Base-by-base conservation (phyloP, 2,113 vertebrate genomes). In the Oryzias javanicus region DNA sequence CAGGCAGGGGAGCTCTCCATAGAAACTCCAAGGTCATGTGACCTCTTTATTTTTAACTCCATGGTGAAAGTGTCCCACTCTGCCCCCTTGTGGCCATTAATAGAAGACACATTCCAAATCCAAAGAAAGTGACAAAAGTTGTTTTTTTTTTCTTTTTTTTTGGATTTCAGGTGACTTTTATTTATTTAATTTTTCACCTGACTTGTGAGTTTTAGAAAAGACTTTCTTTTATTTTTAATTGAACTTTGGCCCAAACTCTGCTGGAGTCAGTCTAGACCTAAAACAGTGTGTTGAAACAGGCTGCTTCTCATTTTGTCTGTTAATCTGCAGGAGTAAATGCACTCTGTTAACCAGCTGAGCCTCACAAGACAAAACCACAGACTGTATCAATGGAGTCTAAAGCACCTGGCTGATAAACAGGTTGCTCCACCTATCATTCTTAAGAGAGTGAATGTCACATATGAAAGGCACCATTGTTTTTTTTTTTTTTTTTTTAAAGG, bases 71-170 rank as follows among this genome's bases (percentile, higher is more conserved):
- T 47, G 67, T 64, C 17, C 50, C 63, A 22, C 35, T 16, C 0
- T 35, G 65, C 70, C 78, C 69, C 35, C 83, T 79, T n/a, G 60
- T 81, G 83, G 72, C 40, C 29, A 18, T 12, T 0, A 42, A 5
- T 18, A 14, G 19, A 22, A 29, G 19, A 47, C 3, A n/a, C 6
- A 47, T 35, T 35, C 35, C 8, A 35, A 35, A 35, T 12, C 2
- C 8, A 3, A 12, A 35, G 35, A 35, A 35, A 35, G 10, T 12
- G 8, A 10, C 2, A 35, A 10, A 35, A 35, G 35, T 3, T 22
- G 2, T 22, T 22, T 22, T 22, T 2, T 22, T 22, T 22, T 22
- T 22, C 2, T 22, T 22, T 22, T 2, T 22, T n/a, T n/a, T n/a
- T n/a, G n/a, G n/a, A n/a, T n/a, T n/a, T n/a, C n/a, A n/a, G n/a